These are phyloP conservation scores for Rhagoletis pomonella DNA, from an alignment of 1,140 invertebrate species.

Conservation along the genomic window DNA sequence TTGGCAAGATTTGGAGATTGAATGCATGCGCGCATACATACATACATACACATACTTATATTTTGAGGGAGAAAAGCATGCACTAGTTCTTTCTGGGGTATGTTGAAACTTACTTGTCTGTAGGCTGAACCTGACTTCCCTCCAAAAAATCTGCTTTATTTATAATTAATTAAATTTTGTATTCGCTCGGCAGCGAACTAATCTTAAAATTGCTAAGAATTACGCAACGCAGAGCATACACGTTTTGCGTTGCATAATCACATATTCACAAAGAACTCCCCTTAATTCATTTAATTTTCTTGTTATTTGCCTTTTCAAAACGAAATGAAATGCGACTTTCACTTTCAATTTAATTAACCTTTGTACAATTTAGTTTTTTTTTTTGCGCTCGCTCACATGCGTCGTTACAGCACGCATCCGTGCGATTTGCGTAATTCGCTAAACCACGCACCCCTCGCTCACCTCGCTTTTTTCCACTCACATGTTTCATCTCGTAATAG, in stretches of 20 bases:
- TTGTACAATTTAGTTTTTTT: neutral
- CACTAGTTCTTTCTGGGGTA: neutral
- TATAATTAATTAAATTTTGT: neutral
- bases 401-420: slow-evolving; percentile 19
- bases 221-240: neutral
- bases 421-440: slow-evolving; percentile 42
- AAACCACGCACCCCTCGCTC: neutral
- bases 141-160: neutral
- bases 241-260: neutral
- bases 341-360: slow-evolving; percentile 51
- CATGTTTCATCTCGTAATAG: slow-evolving; percentile 29
- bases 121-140: too few species aligned
- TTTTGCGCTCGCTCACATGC: too few species aligned
- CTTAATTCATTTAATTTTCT: slow-evolving; percentile 24
- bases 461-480: neutral
- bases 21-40: neutral
- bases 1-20: neutral
- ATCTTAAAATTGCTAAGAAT: neutral
- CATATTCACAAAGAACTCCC: neutral
- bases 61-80: neutral
- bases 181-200: too few species aligned
- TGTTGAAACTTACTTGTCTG: too few species aligned
- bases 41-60: neutral
- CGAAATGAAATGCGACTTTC: slow-evolving; percentile 39
- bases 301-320: neutral